These are phyloP conservation scores for Willowsia nigromaculata DNA, from an alignment of 2,888 invertebrate genomes.

Conservation along the genomic window DNA sequence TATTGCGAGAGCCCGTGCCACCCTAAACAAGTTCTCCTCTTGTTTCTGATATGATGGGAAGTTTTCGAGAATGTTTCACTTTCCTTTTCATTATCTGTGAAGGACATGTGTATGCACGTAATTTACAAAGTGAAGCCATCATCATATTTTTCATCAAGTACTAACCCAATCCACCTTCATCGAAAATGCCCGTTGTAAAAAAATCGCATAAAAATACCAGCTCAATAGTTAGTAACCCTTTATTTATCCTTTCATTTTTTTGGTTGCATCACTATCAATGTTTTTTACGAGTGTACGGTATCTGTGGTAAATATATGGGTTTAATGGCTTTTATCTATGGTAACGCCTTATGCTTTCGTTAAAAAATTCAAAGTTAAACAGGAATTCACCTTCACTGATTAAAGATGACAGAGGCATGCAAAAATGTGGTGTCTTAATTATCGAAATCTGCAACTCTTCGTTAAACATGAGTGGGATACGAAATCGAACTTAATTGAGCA, in stretches of 20 bases:
- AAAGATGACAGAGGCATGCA: slow-evolving; percentile 12
- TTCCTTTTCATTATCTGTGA: slow-evolving; percentile 59
- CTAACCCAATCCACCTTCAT: neutral
- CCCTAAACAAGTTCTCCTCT: neutral
- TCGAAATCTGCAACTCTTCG: neutral
- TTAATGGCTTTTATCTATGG: slow-evolving; percentile 25
- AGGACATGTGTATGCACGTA: slow-evolving; percentile 28
- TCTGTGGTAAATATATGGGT: neutral
- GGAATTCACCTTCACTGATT: slow-evolving; percentile 53
- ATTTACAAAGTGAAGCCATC: neutral
- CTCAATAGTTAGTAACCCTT: too few species aligned
- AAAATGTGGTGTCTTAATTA: neutral
- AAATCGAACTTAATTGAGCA: neutral
- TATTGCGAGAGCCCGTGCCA: neutral
- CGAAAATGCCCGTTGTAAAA: slow-evolving; percentile 3
- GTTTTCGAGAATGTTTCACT: slow-evolving; percentile 55
- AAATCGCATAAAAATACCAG: too few species aligned
- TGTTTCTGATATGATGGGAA: slow-evolving; percentile 40
- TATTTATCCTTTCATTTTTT: too few species aligned
- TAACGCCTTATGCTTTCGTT: slow-evolving; percentile 31
- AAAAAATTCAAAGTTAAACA: neutral
- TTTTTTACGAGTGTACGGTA: neutral
- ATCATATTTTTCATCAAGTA: neutral
- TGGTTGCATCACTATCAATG: neutral
- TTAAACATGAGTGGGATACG: too few species aligned